Evolutionary conservation across 2,797 vertebrate species (phyloP), one percentile per base, ranked within the genome.

Genomic region (Benthosema pterotum): DNA sequence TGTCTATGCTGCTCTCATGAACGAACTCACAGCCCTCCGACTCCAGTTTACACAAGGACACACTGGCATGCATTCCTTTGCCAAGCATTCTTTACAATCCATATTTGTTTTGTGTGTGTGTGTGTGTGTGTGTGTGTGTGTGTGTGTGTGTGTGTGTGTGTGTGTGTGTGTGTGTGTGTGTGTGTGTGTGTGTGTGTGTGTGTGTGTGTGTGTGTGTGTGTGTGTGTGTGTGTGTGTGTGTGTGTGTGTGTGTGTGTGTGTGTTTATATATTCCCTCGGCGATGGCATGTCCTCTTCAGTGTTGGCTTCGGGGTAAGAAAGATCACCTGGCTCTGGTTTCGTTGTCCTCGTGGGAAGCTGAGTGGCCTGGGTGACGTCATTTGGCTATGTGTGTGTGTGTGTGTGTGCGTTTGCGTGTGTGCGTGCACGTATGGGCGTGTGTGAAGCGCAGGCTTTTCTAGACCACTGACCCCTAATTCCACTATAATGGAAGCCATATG

Each of bases 401-500:
- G 28, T 32, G 28, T 32, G 28, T 32, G 28, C 8, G 28, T 32
- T 5, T 32, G 28, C 70, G 71, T 72, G 71, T 68, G 75, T 63
- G 69, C 70, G 71, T 71, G 71, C 68, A 74, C 61, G 69, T 71
- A 70, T 72, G 32, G 8, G 32, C 70, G 71, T 72, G 71, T 69
- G 75, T 63, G 69, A 66, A 77, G 71, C 16, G n/a, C 74, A 54
- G 66, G 60, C 65, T 73, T 60, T 54, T 75, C 49, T 38, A 38
- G 65, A 80, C 80, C 84, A 81, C 76, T 83, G 83, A 87, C 87
- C 85, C 32, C 76, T 84, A 85, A 83, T 89, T 87, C 82, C 77
- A 28, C 77, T 77, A 57, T 89, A 92, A 93, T 89, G 77, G 83
- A 93, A 92, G 89, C 91, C 92, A 93, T 90, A 91, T 88, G 87